Evolutionary conservation across 2,888 invertebrate genomes (phyloP), one percentile per base, ranked within the genome.

Genomic region (Drosophila anomalata): DNA sequence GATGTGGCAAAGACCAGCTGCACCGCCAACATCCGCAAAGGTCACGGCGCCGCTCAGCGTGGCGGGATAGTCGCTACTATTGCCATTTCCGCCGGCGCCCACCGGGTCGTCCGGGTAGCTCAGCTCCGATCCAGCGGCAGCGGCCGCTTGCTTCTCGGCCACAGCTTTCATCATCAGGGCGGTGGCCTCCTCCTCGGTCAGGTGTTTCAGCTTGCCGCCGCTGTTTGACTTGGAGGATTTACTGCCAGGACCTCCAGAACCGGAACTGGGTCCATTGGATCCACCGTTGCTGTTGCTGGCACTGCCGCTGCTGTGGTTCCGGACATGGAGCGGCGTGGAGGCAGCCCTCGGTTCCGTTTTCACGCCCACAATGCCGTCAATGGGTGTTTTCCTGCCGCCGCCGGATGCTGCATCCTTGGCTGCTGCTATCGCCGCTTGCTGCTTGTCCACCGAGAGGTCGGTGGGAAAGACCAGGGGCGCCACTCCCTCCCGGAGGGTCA

Each of bases 401-500:
- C 56, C 72, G 41, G 67, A 72, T 17, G 60, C 60, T 3, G 76
- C 31, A 33, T 65, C 65, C 59, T 82, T 82, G 1, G 51, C n/a
- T 2, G 57, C 66, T 11, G 22, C 44, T 31, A 65, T 67, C 56
- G 39, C 60, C 14, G 67, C 12, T 20, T 50, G 63, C 46, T 87
- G 89, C 63, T 90, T 91, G 53, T 92, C 91, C 77, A 91, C 83
- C 22, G 91, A 91, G 39, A 92, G 80, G 79, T 92, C 92, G 50
- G 91, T 91, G 73, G 92, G 91, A 77, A 92, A 92, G 70, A 92
- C 87, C 56, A 92, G 59, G 2, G 92, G 91, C 72, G 91, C 91
- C 44, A 89, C 92, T 89, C 93, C 92, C 87, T 93, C 94, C 50
- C 94, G 93, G 90, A 94, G 92, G 29, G 93, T 93, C 89, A 94